These are phyloP conservation scores for Torymus texanus DNA, from an alignment of 2,888 invertebrate genomes.

Conservation along the genomic window DNA sequence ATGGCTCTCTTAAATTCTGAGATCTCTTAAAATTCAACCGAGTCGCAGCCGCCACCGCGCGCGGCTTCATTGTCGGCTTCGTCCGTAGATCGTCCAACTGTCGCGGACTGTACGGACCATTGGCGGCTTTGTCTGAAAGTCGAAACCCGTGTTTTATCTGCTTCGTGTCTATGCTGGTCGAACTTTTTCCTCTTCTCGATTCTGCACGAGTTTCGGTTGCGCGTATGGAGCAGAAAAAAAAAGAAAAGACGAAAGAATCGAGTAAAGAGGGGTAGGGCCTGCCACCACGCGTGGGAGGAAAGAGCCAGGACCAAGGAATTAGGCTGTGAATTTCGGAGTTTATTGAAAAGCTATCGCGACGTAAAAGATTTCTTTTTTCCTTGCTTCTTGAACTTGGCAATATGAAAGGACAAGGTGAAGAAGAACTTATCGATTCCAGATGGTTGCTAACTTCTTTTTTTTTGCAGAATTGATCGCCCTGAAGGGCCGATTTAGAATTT, in stretches of 20 bases:
- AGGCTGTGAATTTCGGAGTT: constrained; percentile 67
- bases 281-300: constrained; percentile 28
- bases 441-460: no score
- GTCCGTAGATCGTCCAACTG: constrained; percentile 59
- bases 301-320: constrained; percentile 52
- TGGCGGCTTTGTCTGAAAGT: constrained; percentile 63
- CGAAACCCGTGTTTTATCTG: constrained; percentile 67
- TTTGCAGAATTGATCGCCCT: no score
- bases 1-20: constrained; percentile 56
- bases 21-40: constrained; percentile 58
- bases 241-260: neutral
- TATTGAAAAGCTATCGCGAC: constrained; percentile 67
- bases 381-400: constrained; percentile 53
- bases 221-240: neutral
- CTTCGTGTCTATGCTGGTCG: neutral
- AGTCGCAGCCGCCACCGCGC: constrained; percentile 9
- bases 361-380: constrained; percentile 58
- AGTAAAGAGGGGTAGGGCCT: neutral
- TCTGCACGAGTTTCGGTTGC: constrained; percentile 7
- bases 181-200: constrained; percentile 38
- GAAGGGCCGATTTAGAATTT: no score
- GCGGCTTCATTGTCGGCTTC: constrained; percentile 55
- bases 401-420: neutral
- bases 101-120: constrained; percentile 57
- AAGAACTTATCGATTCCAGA: neutral